Conservation (phyloP, 2,888 invertebrate species). For the Incurvaria masculella region DNA sequence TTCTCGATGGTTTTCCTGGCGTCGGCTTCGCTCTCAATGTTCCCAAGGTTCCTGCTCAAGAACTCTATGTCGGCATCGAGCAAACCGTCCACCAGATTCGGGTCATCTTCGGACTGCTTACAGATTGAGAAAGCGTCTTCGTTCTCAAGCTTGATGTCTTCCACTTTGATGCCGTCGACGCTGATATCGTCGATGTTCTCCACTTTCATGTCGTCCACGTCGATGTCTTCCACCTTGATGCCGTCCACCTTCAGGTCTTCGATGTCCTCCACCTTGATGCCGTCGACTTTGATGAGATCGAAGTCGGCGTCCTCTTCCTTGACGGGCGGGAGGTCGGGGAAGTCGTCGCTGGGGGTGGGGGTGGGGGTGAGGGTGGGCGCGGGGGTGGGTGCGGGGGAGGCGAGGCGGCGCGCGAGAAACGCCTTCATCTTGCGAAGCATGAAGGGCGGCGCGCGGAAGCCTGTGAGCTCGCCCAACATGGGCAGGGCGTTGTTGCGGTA, state of each 20-base stretch:
- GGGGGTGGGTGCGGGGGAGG: slow-evolving; percentile 32
- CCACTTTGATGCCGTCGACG: slow-evolving; percentile 40
- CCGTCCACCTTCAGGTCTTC: slow-evolving; percentile 47
- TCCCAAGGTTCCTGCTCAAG: slow-evolving; percentile 45
- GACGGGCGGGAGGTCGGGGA: slow-evolving; percentile 22
- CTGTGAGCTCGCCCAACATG: slow-evolving; percentile 65
- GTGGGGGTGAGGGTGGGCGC: slow-evolving; percentile 41
- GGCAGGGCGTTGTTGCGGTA: slow-evolving; percentile 64
- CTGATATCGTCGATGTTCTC: slow-evolving; percentile 41
- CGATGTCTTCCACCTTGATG: slow-evolving; percentile 43
- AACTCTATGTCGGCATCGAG: slow-evolving; percentile 51
- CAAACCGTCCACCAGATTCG: slow-evolving; percentile 42
- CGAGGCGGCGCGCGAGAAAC: slow-evolving; percentile 51
- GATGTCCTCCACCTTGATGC: slow-evolving; percentile 44
- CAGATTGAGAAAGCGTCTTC: slow-evolving; percentile 39
- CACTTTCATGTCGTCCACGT: slow-evolving; percentile 38
- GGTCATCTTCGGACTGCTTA: slow-evolving; percentile 36
- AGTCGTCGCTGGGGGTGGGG: slow-evolving; percentile 38
- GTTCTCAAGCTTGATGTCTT: slow-evolving; percentile 44
- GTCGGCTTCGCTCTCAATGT: slow-evolving; percentile 51
- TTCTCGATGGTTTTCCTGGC: slow-evolving; percentile 53
- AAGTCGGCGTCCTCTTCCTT: slow-evolving; percentile 43
- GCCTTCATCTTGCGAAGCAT: slow-evolving; percentile 71
- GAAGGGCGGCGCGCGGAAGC: slow-evolving; percentile 72
- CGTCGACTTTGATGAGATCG: slow-evolving; percentile 27